Evolutionary conservation across 2,797 vertebrate species (phyloP).

Genomic region (Pitangus sulphuratus): DNA sequence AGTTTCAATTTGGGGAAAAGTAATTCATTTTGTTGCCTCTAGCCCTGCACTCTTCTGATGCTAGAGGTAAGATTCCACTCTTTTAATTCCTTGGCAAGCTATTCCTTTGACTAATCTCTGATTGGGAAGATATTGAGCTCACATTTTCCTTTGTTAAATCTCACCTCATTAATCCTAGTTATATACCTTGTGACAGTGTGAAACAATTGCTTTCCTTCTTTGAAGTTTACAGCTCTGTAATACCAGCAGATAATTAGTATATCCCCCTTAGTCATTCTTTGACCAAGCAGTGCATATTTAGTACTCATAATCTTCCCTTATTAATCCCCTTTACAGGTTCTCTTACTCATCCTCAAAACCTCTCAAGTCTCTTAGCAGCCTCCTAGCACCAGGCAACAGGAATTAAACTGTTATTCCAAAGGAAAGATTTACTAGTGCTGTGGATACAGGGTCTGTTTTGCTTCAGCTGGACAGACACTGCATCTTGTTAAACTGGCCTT

Average conservation of each 20-base stretch:
- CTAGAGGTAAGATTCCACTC: background rate
- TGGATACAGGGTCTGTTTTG: background rate
- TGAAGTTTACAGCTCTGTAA: slow-evolving; percentile 7
- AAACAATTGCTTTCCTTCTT: slow-evolving; percentile 26
- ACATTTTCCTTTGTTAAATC: slow-evolving; percentile 7
- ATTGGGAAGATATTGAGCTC: background rate
- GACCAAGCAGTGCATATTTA: slow-evolving; percentile 19
- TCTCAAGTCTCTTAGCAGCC: background rate
- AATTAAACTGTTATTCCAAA: background rate
- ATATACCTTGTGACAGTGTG: background rate
- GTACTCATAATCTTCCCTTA: background rate
- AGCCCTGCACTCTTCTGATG: background rate
- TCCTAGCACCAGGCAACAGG: background rate
- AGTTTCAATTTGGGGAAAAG: background rate
- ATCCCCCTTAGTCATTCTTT: slow-evolving; percentile 4
- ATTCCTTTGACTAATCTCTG: slow-evolving; percentile 16
- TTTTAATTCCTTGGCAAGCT: background rate
- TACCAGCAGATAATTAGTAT: slow-evolving; percentile 9
- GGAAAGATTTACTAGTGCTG: background rate
- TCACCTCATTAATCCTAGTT: slow-evolving; percentile 20
- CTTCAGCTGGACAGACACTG: background rate
- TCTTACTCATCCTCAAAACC: background rate
- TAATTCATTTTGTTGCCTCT: background rate
- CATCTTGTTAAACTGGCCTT: background rate
- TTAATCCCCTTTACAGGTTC: slow-evolving; percentile 7